Conservation (phyloP, 2,888 invertebrate genomes). For the Sepiola atlantica region DNA sequence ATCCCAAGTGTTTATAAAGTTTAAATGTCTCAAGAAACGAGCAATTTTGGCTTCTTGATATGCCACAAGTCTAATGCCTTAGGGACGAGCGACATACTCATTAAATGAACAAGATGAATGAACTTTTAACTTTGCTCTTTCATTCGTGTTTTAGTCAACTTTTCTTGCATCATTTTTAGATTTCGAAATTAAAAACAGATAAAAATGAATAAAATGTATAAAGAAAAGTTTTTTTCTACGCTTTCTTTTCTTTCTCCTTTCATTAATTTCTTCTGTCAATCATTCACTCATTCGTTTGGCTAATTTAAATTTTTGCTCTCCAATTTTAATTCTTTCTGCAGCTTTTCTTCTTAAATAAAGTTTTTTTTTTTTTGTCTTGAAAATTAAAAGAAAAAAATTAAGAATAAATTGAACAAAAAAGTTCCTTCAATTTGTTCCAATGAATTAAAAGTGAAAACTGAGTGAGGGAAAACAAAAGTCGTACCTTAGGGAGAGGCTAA, state of each 20-base stretch:
- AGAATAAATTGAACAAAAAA: neutral
- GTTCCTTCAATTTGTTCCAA: conserved; percentile 11
- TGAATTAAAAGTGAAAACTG: conserved; percentile 32
- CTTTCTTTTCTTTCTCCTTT: neutral
- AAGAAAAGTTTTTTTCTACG: neutral
- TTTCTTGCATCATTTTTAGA: neutral
- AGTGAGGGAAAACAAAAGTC: neutral
- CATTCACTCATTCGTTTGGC: neutral
- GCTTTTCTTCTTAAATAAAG: neutral
- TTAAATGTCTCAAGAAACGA: neutral
- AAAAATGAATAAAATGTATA: neutral
- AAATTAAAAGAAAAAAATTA: neutral
- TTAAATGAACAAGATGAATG: neutral
- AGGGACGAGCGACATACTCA: neutral
- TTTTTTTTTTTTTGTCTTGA: neutral
- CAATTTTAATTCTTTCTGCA: neutral
- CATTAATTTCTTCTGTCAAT: neutral
- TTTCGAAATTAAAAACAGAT: neutral
- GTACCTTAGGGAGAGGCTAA: conserved; percentile 8
- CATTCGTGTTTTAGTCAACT: neutral
- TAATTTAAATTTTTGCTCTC: neutral
- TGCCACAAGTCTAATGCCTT: neutral
- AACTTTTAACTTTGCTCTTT: neutral
- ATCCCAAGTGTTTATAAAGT: neutral
- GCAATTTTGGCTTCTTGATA: conserved; percentile 4